Evolutionary conservation across 1,140 invertebrate species (phyloP).

Genomic region (Nymphalis io): DNA sequence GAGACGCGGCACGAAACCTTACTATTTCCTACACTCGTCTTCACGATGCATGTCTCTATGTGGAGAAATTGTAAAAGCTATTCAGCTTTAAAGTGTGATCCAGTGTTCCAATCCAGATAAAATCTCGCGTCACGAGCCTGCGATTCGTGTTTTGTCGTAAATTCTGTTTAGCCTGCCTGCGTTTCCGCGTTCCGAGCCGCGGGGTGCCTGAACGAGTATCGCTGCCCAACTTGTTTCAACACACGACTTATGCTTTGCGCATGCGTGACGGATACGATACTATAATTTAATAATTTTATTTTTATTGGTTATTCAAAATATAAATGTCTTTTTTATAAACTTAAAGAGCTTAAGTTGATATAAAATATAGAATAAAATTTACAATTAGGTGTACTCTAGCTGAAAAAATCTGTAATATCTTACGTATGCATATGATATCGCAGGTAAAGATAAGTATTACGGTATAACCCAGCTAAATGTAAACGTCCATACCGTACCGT

Average conservation of each 20-base stretch:
- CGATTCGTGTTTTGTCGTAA: slow-evolving; percentile 49
- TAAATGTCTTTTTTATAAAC: not conserved
- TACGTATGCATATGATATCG: too few species aligned
- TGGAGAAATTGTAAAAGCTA: slow-evolving; percentile 5
- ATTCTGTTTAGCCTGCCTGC: slow-evolving; percentile 39
- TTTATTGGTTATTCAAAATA: not conserved
- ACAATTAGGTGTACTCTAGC: not conserved
- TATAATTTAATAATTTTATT: not conserved
- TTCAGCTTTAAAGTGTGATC: slow-evolving; percentile 30
- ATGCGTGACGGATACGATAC: slow-evolving; percentile 21
- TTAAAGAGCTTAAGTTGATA: not conserved
- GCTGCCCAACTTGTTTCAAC: slow-evolving; percentile 25
- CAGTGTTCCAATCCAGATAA: slow-evolving; percentile 42
- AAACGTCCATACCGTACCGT: not conserved
- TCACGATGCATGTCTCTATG: not conserved
- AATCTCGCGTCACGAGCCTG: slow-evolving; percentile 54
- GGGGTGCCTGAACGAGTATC: slow-evolving; percentile 17
- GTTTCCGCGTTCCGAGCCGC: slow-evolving; percentile 47
- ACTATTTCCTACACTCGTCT: not conserved
- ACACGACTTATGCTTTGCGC: slow-evolving; percentile 1
- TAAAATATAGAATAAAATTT: not conserved
- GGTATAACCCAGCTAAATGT: too few species aligned
- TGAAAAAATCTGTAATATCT: not conserved
- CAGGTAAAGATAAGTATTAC: too few species aligned
- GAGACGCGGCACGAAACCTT: not conserved